A percentile compares a stretch with the other conserved stretches of the same genome.
These are phyloP conservation scores for Aradus depressus DNA, from an alignment of 2,888 invertebrate genomes.

Conservation along the genomic window DNA sequence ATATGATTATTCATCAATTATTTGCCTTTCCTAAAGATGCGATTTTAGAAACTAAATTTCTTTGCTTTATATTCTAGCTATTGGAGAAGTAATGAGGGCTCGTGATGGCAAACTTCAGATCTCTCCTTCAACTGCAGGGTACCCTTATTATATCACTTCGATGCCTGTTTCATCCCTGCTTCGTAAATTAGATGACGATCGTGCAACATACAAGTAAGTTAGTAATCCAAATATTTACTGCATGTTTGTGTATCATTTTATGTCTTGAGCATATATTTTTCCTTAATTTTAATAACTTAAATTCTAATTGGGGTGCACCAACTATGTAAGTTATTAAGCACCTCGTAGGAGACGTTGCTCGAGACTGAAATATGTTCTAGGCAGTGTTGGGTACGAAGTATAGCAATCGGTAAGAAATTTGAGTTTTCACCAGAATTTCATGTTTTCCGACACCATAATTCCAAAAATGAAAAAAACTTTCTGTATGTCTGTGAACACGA, in stretches of 20 bases:
- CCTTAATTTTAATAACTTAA: neutral
- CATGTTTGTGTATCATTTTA: neutral
- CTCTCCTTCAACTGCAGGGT: slow-evolving; percentile 58
- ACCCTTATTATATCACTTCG: slow-evolving; percentile 67
- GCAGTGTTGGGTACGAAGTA: too few species aligned
- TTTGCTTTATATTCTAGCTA: slow-evolving; percentile 37
- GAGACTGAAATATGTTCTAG: too few species aligned
- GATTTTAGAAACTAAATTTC: neutral
- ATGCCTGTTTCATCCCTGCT: slow-evolving; percentile 59
- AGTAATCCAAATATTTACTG: neutral
- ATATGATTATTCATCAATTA: neutral
- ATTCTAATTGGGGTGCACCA: too few species aligned
- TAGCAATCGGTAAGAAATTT: too few species aligned
- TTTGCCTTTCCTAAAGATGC: neutral
- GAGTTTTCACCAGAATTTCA: too few species aligned
- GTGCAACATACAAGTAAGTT: slow-evolving; percentile 52
- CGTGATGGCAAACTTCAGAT: slow-evolving; percentile 48
- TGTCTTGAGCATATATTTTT: neutral
- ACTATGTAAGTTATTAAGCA: too few species aligned
- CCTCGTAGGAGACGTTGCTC: too few species aligned
- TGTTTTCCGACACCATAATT: too few species aligned
- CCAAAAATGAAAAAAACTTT: too few species aligned
- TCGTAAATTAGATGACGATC: slow-evolving; percentile 53
- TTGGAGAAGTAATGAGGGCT: slow-evolving; percentile 62
- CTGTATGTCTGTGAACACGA: too few species aligned